Evolutionary conservation across 1,140 invertebrate genomes (phyloP).

Genomic region (Ceratoteleas bidentatus): DNA sequence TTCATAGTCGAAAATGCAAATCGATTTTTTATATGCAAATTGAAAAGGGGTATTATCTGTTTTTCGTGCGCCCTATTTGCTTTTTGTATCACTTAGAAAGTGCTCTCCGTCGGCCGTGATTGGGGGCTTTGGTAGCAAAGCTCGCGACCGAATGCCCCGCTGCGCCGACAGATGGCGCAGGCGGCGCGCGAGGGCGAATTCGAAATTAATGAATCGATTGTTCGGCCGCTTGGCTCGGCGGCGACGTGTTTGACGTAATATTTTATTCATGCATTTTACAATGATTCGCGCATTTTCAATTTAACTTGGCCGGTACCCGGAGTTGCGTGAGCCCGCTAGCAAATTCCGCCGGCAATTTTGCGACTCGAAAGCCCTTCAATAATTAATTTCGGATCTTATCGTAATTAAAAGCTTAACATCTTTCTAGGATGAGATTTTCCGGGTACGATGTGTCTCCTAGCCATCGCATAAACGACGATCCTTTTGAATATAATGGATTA

Average conservation of each 20-base stretch:
- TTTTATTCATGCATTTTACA: slow-evolving; percentile 8
- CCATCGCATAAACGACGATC: not conserved
- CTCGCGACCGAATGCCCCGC: slow-evolving; percentile 19
- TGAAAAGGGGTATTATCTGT: slow-evolving; percentile 26
- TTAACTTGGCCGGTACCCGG: not conserved
- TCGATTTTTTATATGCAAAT: slow-evolving; percentile 37
- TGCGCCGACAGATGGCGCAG: slow-evolving; percentile 36
- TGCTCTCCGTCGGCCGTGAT: slow-evolving; percentile 24
- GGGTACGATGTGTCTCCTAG: not conserved
- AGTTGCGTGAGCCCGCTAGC: not conserved
- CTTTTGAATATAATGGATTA: slow-evolving; percentile 37
- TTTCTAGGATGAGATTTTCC: slow-evolving; percentile 9
- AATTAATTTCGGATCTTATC: slow-evolving; percentile 33
- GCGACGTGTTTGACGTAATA: not conserved
- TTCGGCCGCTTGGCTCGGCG: not conserved
- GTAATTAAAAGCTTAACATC: slow-evolving; percentile 23
- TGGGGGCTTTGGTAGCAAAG: slow-evolving; percentile 11
- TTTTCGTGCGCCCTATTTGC: slow-evolving; percentile 24
- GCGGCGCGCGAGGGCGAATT: slow-evolving; percentile 4
- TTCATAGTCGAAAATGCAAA: slow-evolving; percentile 32
- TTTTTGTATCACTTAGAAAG: slow-evolving; percentile 44
- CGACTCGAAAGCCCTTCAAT: slow-evolving; percentile 12
- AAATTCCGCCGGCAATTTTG: not conserved
- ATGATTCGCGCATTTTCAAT: slow-evolving; percentile 5
- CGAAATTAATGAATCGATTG: slow-evolving; percentile 28